Percentiles rank a stretch among this genome's conserved stretches.
phyloP scores from a whole-genome alignment of 1,140 invertebrate genomes.

The Drosophila chauvacae region DNA sequence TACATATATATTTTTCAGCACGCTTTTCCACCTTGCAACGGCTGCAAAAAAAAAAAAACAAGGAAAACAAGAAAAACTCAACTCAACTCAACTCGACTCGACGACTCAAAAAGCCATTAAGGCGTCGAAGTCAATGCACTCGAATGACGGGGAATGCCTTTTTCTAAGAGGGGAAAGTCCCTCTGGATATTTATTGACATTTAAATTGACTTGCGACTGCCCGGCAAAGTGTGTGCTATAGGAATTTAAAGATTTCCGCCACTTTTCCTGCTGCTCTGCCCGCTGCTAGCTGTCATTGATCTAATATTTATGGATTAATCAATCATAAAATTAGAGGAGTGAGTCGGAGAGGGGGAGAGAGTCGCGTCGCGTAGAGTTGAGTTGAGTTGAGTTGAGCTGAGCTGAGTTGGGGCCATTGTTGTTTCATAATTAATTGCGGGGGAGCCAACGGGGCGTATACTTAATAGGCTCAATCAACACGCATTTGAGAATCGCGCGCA shows the following conservation, averaged over 20 bases:
- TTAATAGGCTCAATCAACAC: slow-evolving; percentile 33
- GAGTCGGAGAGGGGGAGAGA: too few species aligned
- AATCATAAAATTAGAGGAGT: slow-evolving; percentile 24
- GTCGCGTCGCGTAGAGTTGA: too few species aligned
- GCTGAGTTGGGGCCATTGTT: background rate
- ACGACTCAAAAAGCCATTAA: slow-evolving; percentile 65
- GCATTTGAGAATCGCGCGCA: slow-evolving; percentile 5
- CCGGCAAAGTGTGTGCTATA: slow-evolving; percentile 7
- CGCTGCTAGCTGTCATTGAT: slow-evolving; percentile 29
- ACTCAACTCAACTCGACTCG: slow-evolving; percentile 19
- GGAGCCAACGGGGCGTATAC: slow-evolving; percentile 14
- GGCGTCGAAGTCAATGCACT: slow-evolving; percentile 65
- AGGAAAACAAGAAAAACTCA: slow-evolving; percentile 9
- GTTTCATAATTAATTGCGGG: slow-evolving; percentile 31
- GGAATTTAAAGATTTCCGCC: slow-evolving; percentile 6
- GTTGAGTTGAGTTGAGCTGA: background rate
- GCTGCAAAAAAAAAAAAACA: slow-evolving; percentile 22
- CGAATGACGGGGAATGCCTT: slow-evolving; percentile 6
- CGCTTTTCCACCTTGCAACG: slow-evolving; percentile 14
- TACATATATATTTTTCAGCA: slow-evolving; percentile 4
- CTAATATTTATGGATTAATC: slow-evolving; percentile 46
- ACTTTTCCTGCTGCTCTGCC: background rate
- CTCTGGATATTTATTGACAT: slow-evolving; percentile 56
- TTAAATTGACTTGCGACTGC: slow-evolving; percentile 54
- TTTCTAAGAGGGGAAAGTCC: background rate